phyloP scores from a whole-genome alignment of 2,113 vertebrate genomes.

The Mionectes macconnelli region DNA sequence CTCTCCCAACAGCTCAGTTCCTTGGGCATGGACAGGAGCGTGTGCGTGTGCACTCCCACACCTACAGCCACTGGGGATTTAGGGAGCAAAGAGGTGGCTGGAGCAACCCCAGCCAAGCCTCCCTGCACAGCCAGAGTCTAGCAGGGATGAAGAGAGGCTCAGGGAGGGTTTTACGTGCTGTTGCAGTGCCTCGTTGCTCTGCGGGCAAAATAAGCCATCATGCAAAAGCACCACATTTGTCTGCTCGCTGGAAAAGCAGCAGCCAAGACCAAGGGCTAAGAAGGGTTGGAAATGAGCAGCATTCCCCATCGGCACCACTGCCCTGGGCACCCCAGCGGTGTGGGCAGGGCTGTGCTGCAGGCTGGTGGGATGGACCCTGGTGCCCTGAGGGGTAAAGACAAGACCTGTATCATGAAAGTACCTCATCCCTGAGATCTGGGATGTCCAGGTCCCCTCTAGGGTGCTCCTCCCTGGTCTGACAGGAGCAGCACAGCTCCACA shows the following conservation, averaged over 20 bases:
- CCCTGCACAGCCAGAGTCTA: not conserved
- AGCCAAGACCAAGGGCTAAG: fast-evolving
- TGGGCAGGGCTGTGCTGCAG: not conserved
- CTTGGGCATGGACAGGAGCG: fast-evolving
- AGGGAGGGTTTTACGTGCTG: not conserved
- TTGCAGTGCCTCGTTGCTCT: not conserved
- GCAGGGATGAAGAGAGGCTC: not conserved
- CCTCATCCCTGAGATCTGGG: not conserved
- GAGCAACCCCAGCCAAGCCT: not conserved
- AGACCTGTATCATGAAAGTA: not conserved
- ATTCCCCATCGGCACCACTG: fast-evolving
- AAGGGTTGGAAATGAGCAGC: not conserved
- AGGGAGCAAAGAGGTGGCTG: not conserved
- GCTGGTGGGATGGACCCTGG: not conserved
- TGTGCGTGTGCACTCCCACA: fast-evolving
- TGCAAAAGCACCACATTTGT: not conserved
- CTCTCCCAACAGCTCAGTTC: not conserved
- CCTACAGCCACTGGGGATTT: not conserved
- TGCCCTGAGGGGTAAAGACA: not conserved
- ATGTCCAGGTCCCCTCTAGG: not conserved
- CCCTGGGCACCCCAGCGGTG: fast-evolving
- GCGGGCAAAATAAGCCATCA: not conserved
- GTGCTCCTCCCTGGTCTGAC: not conserved
- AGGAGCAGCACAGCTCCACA: fast-evolving
- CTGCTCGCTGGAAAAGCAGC: not conserved